Evolutionary conservation across 2,113 vertebrate species (phyloP).

Genomic region (Pachypanchax playfairii): DNA sequence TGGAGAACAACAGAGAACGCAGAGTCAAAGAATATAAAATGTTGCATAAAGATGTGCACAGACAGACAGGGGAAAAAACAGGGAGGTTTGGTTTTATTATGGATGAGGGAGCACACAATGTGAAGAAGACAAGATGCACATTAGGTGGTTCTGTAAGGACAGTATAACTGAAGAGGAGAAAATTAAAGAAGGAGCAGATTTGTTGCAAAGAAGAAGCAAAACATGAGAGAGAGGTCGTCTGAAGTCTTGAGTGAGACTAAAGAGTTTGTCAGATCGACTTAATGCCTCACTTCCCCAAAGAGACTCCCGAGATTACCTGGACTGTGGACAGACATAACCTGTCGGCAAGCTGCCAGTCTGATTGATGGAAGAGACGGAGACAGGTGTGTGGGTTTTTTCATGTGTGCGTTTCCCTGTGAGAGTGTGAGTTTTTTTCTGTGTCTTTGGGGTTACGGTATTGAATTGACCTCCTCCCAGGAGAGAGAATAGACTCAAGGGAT

Average conservation of each 20-base stretch:
- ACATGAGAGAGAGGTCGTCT: conserved; percentile 43
- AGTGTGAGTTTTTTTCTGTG: conserved; percentile 46
- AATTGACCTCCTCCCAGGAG: conserved; percentile 74
- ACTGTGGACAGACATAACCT: conserved; percentile 72
- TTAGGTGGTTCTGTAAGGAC: conserved; percentile 22
- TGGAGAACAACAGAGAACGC: conserved; percentile 21
- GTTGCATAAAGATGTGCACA: too few species aligned
- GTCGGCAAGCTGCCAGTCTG: conserved; percentile 64
- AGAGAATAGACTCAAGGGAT: conserved; percentile 77
- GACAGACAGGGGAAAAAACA: background rate
- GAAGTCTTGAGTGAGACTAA: conserved; percentile 71
- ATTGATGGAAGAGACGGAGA: conserved; percentile 72
- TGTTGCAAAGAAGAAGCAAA: conserved; percentile 12
- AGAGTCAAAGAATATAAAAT: background rate
- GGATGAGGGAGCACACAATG: conserved; percentile 36
- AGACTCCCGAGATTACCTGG: conserved; percentile 73
- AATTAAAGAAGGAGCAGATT: conserved; percentile 38
- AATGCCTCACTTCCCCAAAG: conserved; percentile 75
- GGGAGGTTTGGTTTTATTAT: conserved; percentile 26
- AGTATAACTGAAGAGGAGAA: conserved; percentile 29
- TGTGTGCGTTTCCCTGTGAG: conserved; percentile 49
- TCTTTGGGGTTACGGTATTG: conserved; percentile 74
- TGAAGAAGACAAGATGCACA: conserved; percentile 40
- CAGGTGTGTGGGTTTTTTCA: conserved; percentile 52
- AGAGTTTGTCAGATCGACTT: conserved; percentile 73